Evolutionary conservation across 2,797 vertebrate species (phyloP), one percentile per base, ranked within the genome.

Genomic region (Enteromius trimaculatus): DNA sequence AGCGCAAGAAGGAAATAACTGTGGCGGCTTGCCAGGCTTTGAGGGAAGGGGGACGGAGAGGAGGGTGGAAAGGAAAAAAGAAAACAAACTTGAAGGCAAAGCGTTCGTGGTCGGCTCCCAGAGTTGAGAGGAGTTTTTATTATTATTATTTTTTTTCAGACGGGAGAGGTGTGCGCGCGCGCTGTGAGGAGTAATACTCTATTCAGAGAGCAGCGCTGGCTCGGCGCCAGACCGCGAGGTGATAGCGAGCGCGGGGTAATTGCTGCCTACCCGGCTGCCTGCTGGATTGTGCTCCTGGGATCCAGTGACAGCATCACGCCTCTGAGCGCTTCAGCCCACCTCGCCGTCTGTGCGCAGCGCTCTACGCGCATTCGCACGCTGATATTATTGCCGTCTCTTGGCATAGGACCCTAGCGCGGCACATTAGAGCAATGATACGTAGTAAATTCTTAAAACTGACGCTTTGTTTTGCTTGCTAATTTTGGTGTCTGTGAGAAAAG

Each of bases 231-330:
- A 85, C 88, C 75, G 51, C 66, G 80, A 87, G 89, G 77, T 86
- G 86, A 87, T 84, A 81, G 84, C 84, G 88, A 91, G 90, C 87
- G 86, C 91, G 89, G 39, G 88, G 92, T 94, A 94, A 93, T 93
- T 92, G 93, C 92, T 90, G 88, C 90, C 89, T 92, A 93, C 92
- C 93, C 93, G 91, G 91, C 92, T 91, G 89, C 89, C 86, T 88
- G 89, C 85, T 84, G 82, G 53, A 75, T 81, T 77, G 77, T 77
- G 88, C 83, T 85, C 77, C 51, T 66, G 81, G 87, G 87, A 85
- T 88, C 83, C 81, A 85, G 75, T 84, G 83, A 86, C 87, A 87
- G 80, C 83, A 74, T 81, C 85, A 81, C 39, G 42, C 81, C 85
- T 85, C 80, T 60, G 58, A 80, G 47, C 53, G 14, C 65, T 81